Evolutionary conservation across 2,797 vertebrate species (phyloP).

Genomic region (Pantherophis alleghaniensis): DNA sequence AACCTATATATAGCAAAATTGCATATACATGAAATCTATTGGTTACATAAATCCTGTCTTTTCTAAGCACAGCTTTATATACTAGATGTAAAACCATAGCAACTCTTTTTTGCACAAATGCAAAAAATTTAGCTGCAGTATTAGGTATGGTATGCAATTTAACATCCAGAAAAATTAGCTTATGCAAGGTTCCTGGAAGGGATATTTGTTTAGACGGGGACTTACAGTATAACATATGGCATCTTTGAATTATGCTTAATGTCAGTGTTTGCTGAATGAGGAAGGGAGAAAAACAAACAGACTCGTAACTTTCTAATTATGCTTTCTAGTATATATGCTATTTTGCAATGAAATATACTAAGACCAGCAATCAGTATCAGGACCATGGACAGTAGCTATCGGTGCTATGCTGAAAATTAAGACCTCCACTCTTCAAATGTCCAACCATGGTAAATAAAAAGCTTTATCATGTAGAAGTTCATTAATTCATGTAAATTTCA

Average conservation of each 20-base stretch:
- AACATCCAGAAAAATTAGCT: neutral
- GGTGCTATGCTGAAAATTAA: neutral
- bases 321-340: neutral
- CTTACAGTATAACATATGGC: neutral
- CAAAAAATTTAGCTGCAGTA: neutral
- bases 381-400: neutral
- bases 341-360: rapidly evolving
- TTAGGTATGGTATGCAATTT: neutral
- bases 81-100: neutral
- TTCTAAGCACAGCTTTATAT: neutral
- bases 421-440: neutral
- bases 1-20: neutral
- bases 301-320: neutral
- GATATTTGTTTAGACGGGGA: neutral
- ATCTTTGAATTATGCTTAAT: neutral
- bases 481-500: neutral
- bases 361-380: neutral
- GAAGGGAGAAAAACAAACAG: neutral
- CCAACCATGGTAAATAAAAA: neutral
- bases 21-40: neutral
- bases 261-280: neutral
- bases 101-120: neutral
- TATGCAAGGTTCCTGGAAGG: neutral
- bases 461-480: neutral
- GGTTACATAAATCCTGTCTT: neutral